A percentile compares a stretch with the other conserved stretches of the same genome.
Evolutionary conservation across 2,113 vertebrate species (phyloP).

Genomic region (Hydrolagus affinis): DNA sequence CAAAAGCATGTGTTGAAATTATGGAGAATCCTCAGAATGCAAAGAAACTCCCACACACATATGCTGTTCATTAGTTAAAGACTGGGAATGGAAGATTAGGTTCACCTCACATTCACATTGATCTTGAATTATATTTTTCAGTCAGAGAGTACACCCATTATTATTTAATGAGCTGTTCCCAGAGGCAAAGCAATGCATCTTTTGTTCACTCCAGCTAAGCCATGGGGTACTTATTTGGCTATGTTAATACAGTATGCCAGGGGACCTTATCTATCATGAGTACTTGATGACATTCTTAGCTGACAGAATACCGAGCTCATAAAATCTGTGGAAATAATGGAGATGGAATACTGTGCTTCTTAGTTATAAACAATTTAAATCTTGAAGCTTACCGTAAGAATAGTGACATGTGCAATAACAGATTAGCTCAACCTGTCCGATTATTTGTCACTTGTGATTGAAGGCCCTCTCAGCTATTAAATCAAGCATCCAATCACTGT

Average conservation of each 20-base stretch:
- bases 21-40: too few species aligned
- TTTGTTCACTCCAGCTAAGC: neutral
- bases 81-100: neutral
- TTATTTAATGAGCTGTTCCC: conserved; percentile 7
- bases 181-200: neutral
- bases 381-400: conserved; percentile 34
- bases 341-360: conserved; percentile 43
- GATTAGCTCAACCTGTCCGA: conserved; percentile 49
- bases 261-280: neutral
- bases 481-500: conserved; percentile 38
- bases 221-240: neutral
- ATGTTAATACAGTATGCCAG: neutral
- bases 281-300: neutral
- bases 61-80: neutral
- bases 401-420: conserved; percentile 48
- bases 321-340: conserved; percentile 44
- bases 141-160: neutral
- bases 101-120: neutral
- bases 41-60: neutral
- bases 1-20: too few species aligned
- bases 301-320: neutral
- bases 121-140: conserved; percentile 1
- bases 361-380: neutral
- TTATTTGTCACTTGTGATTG: conserved; percentile 43
- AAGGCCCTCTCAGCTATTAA: conserved; percentile 44